A percentile compares a stretch with the other conserved stretches of the same genome.
phyloP scores from a whole-genome alignment of 2,888 invertebrate species.

The Agriopis aurantiaria region DNA sequence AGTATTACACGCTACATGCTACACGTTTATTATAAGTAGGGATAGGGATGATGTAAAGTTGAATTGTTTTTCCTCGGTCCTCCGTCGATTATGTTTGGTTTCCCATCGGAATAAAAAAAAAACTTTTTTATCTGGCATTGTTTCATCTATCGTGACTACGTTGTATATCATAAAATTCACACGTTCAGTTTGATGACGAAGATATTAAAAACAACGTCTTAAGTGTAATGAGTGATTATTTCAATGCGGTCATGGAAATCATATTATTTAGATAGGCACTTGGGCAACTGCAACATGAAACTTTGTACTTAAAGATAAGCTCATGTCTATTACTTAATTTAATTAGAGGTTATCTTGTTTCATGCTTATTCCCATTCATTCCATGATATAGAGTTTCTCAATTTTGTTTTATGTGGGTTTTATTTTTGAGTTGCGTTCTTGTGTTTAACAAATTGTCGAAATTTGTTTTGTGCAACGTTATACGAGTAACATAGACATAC shows the following conservation, averaged over 20 bases:
- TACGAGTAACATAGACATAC: background rate
- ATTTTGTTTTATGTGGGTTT: slow-evolving; percentile 17
- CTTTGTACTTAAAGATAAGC: slow-evolving; percentile 25
- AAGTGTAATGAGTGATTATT: slow-evolving; percentile 30
- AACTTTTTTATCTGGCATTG: background rate
- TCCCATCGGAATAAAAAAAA: background rate
- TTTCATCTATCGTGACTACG: background rate
- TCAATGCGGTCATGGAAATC: slow-evolving; percentile 21
- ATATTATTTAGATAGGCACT: slow-evolving; percentile 24
- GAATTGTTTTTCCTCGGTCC: background rate
- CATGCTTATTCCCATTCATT: slow-evolving; percentile 21
- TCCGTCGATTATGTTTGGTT: background rate
- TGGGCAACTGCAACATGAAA: slow-evolving; percentile 31
- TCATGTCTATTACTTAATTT: slow-evolving; percentile 29
- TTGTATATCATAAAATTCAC: slow-evolving; percentile 5
- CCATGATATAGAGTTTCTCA: slow-evolving; percentile 21
- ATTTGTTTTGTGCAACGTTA: background rate
- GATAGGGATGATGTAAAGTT: no score
- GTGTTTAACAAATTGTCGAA: slow-evolving; percentile 13
- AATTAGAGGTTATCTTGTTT: slow-evolving; percentile 33
- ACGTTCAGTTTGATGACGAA: slow-evolving; percentile 22
- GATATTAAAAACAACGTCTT: slow-evolving; percentile 19
- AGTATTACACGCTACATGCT: no score
- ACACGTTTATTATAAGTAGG: no score
- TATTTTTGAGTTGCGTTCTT: slow-evolving; percentile 17